These are phyloP conservation scores for Babyrousa celebensis DNA, from an alignment of 2,797 vertebrate genomes.

Conservation along the genomic window DNA sequence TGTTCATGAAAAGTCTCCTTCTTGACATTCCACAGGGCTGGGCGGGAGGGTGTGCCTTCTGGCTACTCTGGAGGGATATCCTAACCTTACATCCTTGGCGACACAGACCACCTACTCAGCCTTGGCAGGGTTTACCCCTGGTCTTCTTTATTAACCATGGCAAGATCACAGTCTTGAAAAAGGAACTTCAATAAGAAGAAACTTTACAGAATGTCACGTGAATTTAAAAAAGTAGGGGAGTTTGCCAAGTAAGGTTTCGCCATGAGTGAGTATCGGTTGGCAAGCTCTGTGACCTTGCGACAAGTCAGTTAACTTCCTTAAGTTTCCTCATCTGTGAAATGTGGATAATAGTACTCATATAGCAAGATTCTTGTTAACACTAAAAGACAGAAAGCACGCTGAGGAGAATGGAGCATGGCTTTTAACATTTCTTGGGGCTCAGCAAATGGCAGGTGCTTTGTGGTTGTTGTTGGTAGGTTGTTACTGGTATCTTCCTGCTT, in stretches of 20 bases:
- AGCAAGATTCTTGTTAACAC: background rate
- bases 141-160: background rate
- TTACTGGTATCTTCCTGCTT: background rate
- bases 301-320: background rate
- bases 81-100: background rate
- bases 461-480: background rate
- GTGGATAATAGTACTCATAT: background rate
- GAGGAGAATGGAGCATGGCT: background rate
- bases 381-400: background rate
- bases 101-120: background rate
- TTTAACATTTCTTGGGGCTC: background rate
- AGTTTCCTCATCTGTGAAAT: background rate
- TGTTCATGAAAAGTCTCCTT: background rate
- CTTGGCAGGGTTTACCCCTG: background rate
- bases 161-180: background rate
- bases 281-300: background rate
- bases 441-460: too few species aligned
- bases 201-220: constrained; percentile 2
- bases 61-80: background rate
- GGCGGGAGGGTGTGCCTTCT: too few species aligned
- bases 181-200: background rate
- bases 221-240: background rate
- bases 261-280: background rate
- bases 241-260: constrained; percentile 17
- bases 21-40: background rate